phyloP scores from a whole-genome alignment of 2,113 vertebrate genomes.

The Dasyurus viverrinus region DNA sequence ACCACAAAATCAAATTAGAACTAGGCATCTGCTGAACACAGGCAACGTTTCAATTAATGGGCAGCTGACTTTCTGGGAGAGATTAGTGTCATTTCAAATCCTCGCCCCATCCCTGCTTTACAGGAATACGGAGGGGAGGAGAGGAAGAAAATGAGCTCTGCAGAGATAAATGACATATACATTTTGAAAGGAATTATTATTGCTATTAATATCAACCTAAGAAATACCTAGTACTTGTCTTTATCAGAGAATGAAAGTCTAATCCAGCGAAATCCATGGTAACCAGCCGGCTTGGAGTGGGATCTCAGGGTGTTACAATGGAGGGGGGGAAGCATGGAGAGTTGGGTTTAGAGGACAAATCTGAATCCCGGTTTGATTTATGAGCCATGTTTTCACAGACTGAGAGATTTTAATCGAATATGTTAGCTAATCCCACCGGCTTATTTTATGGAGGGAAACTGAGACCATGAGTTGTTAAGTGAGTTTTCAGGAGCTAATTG shows the following conservation, averaged over 20 bases:
- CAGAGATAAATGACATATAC: conserved; percentile 10
- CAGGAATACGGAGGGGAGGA: not conserved
- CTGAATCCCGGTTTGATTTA: not conserved
- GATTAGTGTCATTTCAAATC: conserved; percentile 33
- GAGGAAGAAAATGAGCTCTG: conserved; percentile 24
- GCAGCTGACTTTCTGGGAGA: not conserved
- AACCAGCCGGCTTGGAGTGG: conserved; percentile 3
- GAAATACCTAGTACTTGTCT: not conserved
- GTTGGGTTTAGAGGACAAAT: not conserved
- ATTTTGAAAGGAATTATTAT: conserved; percentile 39
- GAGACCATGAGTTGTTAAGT: not conserved
- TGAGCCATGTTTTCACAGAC: not conserved
- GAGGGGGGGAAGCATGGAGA: not conserved
- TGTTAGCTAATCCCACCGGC: not conserved
- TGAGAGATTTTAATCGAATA: not conserved
- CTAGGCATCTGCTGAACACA: conserved; percentile 38
- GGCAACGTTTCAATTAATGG: conserved; percentile 54
- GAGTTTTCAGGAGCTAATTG: not conserved
- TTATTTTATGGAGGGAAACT: not conserved
- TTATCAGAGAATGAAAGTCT: conserved; percentile 22
- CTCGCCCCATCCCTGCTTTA: conserved; percentile 13
- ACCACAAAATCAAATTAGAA: conserved; percentile 35
- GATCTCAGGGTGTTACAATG: conserved; percentile 10
- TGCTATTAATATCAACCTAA: conserved; percentile 45
- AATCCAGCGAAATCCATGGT: conserved; percentile 48